Base-by-base conservation (phyloP, 2,888 invertebrate genomes). In the Parthenolecanium corni region DNA sequence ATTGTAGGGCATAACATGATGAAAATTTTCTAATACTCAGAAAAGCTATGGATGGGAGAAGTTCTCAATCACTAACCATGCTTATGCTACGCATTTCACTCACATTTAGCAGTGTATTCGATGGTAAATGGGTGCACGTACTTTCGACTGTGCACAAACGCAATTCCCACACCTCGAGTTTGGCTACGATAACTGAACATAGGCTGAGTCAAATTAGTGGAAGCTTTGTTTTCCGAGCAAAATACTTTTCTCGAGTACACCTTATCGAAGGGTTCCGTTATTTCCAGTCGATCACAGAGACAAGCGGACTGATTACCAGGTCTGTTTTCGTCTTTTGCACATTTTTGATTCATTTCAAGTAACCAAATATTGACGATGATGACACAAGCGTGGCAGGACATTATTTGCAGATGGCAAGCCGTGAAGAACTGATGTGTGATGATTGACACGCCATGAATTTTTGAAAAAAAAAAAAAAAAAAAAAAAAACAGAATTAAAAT, bases 381-480 rank as follows among this genome's bases (percentile, higher is more conserved):
- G 54, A 84, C 77, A 70, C 85, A 85, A 18, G 83, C 82, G 1
- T 85, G 81, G 70, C 85, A 85, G 2, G 84, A 83, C 46, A 84
- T 79, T 66, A 85, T 74, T 71, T 84, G 84, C 62, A 83, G 73
- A 66, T 78, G 79, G 70, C 84, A 84, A 40, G 16, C 16, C 2
- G 54, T 31, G 5, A 31, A 31, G 31, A 31, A 31, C 31, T 31
- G 31, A 9, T 9, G n/a, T n/a, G n/a, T n/a, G n/a, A n/a, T n/a
- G n/a, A n/a, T n/a, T n/a, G n/a, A n/a, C n/a, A n/a, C n/a, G n/a
- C n/a, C n/a, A n/a, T n/a, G n/a, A n/a, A n/a, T n/a, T n/a, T n/a
- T n/a, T n/a, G n/a, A n/a, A n/a, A n/a, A n/a, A n/a, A n/a, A n/a
- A n/a, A n/a, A n/a, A n/a, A n/a, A n/a, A n/a, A n/a, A n/a, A n/a